phyloP scores from a whole-genome alignment of 1,140 invertebrate genomes.

The Drosophila navojoa region DNA sequence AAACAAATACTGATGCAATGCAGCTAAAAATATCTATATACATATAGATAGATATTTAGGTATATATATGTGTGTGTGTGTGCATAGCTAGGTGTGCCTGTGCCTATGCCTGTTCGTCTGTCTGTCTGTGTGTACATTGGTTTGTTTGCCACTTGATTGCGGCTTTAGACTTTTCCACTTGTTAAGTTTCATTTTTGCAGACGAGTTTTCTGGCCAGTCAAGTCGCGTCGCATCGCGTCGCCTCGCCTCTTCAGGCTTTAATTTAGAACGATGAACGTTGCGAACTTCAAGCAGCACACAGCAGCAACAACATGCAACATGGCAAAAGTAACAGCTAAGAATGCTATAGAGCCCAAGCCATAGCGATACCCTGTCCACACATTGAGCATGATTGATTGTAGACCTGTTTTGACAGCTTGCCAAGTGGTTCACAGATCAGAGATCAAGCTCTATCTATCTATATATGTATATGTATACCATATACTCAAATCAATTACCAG shows the following conservation, averaged over 20 bases:
- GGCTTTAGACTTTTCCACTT: constrained; percentile 75
- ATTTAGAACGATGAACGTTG: constrained; percentile 63
- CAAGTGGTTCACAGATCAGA: too few relatives aligned
- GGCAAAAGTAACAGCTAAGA: constrained; percentile 19
- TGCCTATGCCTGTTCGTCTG: background rate
- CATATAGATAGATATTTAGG: background rate
- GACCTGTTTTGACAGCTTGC: too few relatives aligned
- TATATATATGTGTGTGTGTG: background rate
- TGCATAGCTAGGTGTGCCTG: constrained; percentile 16
- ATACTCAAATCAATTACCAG: background rate
- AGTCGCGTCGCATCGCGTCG: background rate
- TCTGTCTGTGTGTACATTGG: constrained; percentile 39
- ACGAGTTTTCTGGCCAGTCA: constrained; percentile 58
- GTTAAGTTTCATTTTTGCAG: constrained; percentile 73
- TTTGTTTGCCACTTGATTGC: constrained; percentile 72
- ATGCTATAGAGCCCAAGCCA: background rate
- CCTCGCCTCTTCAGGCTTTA: constrained; percentile 64
- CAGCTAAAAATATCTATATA: background rate
- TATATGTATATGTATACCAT: background rate
- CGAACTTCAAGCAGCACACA: constrained; percentile 17
- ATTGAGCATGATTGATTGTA: too few relatives aligned
- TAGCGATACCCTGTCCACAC: background rate
- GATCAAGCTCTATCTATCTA: too few relatives aligned
- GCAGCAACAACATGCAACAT: constrained; percentile 18
- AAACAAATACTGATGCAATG: constrained; percentile 50